Evolutionary conservation across 1,140 invertebrate genomes (phyloP).

Genomic region (Aphelenchoides avenae): DNA sequence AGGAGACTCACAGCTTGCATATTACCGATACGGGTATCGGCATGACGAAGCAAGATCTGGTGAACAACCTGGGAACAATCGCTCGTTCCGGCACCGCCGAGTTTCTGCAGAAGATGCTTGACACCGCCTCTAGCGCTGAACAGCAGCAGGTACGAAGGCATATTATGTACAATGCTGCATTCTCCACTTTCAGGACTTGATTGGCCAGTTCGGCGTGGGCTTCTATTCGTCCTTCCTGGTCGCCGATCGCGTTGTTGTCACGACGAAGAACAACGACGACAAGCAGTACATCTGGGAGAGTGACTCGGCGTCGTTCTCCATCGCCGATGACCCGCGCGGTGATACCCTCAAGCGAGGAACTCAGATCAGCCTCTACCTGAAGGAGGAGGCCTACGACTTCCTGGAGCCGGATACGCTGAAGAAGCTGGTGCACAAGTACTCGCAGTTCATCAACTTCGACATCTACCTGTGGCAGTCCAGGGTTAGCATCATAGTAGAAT

Average conservation of each 20-base stretch:
- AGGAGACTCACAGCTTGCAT: constrained; percentile 85
- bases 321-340: constrained; percentile 87
- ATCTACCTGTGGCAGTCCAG: constrained; percentile 94
- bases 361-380: constrained; percentile 76
- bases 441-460: constrained; percentile 98
- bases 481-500: constrained; percentile 49
- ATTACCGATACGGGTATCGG: constrained; percentile 95
- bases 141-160: constrained; percentile 62
- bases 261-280: constrained; percentile 86
- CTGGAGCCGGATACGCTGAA: constrained; percentile 84
- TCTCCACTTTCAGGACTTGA: constrained; percentile 60
- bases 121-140: constrained; percentile 67
- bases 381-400: constrained; percentile 93
- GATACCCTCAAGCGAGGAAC: constrained; percentile 83
- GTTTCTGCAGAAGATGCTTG: constrained; percentile 88
- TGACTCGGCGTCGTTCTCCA: constrained; percentile 78
- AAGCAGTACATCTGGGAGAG: constrained; percentile 97
- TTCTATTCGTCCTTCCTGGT: constrained; percentile 96
- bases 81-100: constrained; percentile 98
- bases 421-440: constrained; percentile 90
- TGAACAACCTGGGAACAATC: constrained; percentile 96
- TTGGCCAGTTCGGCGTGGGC: constrained; percentile 87
- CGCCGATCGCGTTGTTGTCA: constrained; percentile 80
- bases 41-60: constrained; percentile 85
- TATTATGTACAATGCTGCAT: not conserved